Percentiles rank a stretch among this genome's conserved stretches.
Evolutionary conservation across 2,888 invertebrate species (phyloP).

Genomic region (Nasonovia ribisnigri): DNA sequence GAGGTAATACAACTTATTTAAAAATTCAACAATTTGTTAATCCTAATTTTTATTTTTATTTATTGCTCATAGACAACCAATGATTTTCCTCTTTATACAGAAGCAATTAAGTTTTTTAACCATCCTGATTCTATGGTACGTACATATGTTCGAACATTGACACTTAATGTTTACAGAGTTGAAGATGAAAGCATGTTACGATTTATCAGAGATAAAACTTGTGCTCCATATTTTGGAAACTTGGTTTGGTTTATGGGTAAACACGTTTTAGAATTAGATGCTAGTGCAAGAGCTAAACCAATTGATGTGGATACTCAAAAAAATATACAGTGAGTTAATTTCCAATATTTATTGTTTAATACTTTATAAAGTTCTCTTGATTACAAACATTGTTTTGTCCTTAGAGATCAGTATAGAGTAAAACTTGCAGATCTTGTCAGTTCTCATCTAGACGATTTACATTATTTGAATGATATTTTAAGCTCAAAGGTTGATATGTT

Average conservation of each 20-base stretch:
- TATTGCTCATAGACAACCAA: slow-evolving; percentile 84
- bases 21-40: neutral
- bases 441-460: slow-evolving; percentile 96
- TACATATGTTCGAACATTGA: slow-evolving; percentile 97
- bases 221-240: slow-evolving; percentile 98
- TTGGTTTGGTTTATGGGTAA: slow-evolving; percentile 99
- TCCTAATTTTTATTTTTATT: slow-evolving; percentile 52
- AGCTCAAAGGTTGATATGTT: slow-evolving; percentile 91
- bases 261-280: slow-evolving; percentile 94
- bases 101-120: slow-evolving; percentile 99
- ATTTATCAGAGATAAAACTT: slow-evolving; percentile 95
- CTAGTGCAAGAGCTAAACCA: slow-evolving; percentile 68
- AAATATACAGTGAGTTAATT: slow-evolving; percentile 49
- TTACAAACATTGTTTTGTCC: neutral
- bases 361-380: slow-evolving; percentile 35
- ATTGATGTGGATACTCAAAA: slow-evolving; percentile 62
- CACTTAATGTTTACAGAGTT: slow-evolving; percentile 95
- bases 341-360: neutral
- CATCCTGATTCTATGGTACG: slow-evolving; percentile 99
- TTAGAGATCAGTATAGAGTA: slow-evolving; percentile 59
- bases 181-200: slow-evolving; percentile 94
- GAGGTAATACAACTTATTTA: slow-evolving; percentile 76
- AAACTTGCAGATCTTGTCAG: slow-evolving; percentile 91
- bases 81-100: slow-evolving; percentile 98
- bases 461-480: slow-evolving; percentile 97